Evolutionary conservation across 2,113 vertebrate genomes (phyloP), one percentile per base, ranked within the genome.

Genomic region (Brachyhypopomus occidentalis): DNA sequence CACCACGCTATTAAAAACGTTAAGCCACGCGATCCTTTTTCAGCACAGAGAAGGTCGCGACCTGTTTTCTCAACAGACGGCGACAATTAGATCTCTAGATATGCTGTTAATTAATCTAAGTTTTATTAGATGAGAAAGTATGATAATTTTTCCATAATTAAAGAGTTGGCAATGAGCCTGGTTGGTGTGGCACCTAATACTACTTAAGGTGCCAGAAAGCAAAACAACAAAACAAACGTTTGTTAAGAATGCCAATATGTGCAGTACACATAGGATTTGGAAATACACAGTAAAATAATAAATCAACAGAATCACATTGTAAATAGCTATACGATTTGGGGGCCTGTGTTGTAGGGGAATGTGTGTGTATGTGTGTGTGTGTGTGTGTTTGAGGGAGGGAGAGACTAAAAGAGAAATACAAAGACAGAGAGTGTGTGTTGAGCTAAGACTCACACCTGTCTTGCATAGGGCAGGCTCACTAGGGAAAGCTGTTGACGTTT

Each of bases 401-500:
- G 56, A 64, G 19, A 72, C 4, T 19, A 20, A n/a, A 19, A 14
- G 30, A 59, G 60, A 14, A 25, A 45, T 25, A 45, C 34, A 27
- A 22, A 19, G 69, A 73, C 20, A 72, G 45, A 72, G 45, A 36
- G 22, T 70, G 4, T n/a, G 20, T 41, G 73, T 34, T 73, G 45
- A 76, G 22, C 36, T 79, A 38, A 20, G 67, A 72, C 76, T 60
- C 74, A 81, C 63, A 66, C 63, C 41, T 83, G 78, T 74, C 79
- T 83, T 75, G 52, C 67, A 38, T 23, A 14, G 77, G 64, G 56
- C 62, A 48, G 22, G 71, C 23, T 76, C 81, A 78, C 63, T 62
- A 55, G 73, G 80, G 73, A 80, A 86, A 84, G 12, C 56, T 23
- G 55, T 63, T 78, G 38, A 84, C 36, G 77, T 81, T 78, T 84